Base-by-base conservation (phyloP, 1,140 invertebrate species). In the Diplogasteroides magnus region DNA sequence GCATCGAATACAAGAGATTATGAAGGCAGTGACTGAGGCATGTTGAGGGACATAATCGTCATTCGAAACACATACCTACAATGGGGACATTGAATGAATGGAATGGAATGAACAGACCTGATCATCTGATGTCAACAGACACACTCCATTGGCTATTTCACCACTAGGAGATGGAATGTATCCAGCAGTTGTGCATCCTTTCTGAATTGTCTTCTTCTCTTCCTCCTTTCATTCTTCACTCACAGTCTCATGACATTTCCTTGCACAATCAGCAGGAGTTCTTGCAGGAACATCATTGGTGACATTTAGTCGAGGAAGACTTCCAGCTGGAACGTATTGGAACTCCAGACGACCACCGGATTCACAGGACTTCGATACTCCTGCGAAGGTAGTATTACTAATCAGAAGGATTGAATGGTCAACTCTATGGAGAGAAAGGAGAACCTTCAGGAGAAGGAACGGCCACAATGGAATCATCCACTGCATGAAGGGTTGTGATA, bases 221-320 rank as follows among this genome's bases (percentile, higher is more conserved):
- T 29, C 25, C 60, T 19, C 19, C 6, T 48, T 48, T 48, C 37
- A 19, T 19, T 19, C 1, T 61, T 25, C 37, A 15, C 56, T 70
- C 64, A 82, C 75, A 57, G 58, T 73, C 59, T 81, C 81, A 26
- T 80, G 76, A 66, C 80, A 82, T 72, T 82, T 82, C 31, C 74
- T 67, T 1, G 80, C 80, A 69, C 80, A 82, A 75, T 82, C 81
- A 31, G 80, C 80, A 28, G 80, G 76, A 11, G 77, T 72, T 19
- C 71, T 74, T 3, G 80, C 81, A 1, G 81, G 77, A 23, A 82
- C 81, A 65, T 82, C 80, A 68, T 82, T 83, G 28, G 79, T 81
- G 26, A 82, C 71, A 69, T 82, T 79, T n/a, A 82, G 64, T 61
- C 68, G 61, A 11, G 77, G 80, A 2, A 83, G 67, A 27, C 60